These are phyloP conservation scores for Pristionchus maxplancki DNA, from an alignment of 2,888 invertebrate species.

Conservation along the genomic window DNA sequence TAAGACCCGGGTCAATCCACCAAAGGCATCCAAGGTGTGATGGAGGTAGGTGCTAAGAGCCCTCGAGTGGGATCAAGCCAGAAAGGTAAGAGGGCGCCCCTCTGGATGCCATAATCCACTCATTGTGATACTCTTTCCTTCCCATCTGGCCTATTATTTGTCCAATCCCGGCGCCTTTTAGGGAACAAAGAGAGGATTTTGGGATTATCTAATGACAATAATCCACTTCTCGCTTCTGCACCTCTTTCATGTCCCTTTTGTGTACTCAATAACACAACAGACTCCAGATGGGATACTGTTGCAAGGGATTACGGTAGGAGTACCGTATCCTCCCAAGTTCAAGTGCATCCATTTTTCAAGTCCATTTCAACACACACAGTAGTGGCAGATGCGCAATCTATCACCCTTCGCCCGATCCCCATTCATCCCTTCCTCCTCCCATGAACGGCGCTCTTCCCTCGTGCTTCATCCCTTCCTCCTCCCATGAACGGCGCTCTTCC, in stretches of 20 bases:
- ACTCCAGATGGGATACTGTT: not conserved
- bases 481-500: not conserved
- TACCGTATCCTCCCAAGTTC: not conserved
- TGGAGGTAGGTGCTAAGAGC: conserved; percentile 39
- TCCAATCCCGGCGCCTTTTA: not conserved
- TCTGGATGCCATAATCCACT: not conserved
- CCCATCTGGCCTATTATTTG: conserved; percentile 21
- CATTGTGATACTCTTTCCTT: not conserved
- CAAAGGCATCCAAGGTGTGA: conserved; percentile 28
- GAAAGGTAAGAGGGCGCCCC: not conserved
- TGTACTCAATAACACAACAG: not conserved
- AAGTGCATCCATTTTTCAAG: not conserved
- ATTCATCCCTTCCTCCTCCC: not conserved
- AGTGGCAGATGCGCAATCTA: conserved; percentile 21
- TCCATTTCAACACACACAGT: conserved; percentile 20
- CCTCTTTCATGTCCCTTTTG: not conserved
- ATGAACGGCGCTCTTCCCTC: no score
- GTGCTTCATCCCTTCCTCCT: conserved; percentile 4
- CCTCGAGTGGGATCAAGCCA: conserved; percentile 2
- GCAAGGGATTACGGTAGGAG: not conserved
- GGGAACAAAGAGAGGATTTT: conserved; percentile 6
- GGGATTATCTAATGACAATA: conserved; percentile 42
- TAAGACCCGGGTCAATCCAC: not conserved
- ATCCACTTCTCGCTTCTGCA: conserved; percentile 40
- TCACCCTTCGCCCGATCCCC: not conserved